Evolutionary conservation across 37 sponge, comb jelly and placozoan genomes (phyloP), one percentile per base, ranked within the genome.

Genomic region (Beroe ovata): DNA sequence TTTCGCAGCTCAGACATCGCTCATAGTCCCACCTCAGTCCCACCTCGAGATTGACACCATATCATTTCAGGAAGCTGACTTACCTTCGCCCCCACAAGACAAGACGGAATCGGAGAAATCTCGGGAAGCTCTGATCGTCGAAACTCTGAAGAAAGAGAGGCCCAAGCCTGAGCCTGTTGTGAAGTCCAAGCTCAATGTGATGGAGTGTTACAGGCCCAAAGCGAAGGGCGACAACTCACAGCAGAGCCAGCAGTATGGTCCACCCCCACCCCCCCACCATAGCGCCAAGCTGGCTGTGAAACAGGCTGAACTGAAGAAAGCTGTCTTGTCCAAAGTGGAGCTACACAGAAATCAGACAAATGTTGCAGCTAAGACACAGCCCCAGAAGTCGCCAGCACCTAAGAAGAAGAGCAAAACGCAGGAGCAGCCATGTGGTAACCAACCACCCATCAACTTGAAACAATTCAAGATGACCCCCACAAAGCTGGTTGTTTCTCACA

Each of bases 81-180:
- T 66, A 4, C 18, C 69, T 2, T 34, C 69, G 11, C 32, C 33
- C 29, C 69, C 69, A 19, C 69, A 34, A 14, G 69, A 66, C 36
- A 66, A 66, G 34, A 66, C 69, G 6, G 69, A 66, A 2, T 66
- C 69, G 19, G 69, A 66, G 36, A 66, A 66, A 37, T 8, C 33
- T 4, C 25, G 36, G 36, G 69, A 66, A 32, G 69, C 69, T 16
- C 25, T 66, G 8, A 66, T 66, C 36, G 69, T 66, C 4, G 69
- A 66, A 18, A 66, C 69, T 32, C 34, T 66, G 36, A 66, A 66
- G 36, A 66, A 66, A 30, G 69, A 66, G 36, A 34, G 69, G 3
- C 69, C 69, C 33, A 66, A 66, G 16, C 69, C 33, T 1, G 69
- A 66, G 36, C 33, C 69, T 4, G 25, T 32, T 26, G 25, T 30